Percentiles rank a stretch among this genome's conserved stretches.
Conservation (phyloP, 64 coral and sea anemone genomes). For the Porites australiensis region DNA sequence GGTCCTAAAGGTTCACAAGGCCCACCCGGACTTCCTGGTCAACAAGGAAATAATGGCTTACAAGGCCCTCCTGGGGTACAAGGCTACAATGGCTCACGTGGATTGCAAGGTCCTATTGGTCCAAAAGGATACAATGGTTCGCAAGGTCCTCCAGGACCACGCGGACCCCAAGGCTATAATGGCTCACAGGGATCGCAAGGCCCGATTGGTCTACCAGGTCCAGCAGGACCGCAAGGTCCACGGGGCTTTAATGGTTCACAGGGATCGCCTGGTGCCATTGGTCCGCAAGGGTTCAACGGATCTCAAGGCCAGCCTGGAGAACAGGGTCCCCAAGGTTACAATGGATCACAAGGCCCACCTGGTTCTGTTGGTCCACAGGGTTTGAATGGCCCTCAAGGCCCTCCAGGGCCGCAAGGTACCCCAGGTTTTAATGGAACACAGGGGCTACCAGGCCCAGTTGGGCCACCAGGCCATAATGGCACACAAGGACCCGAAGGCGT, state of each 20-base stretch:
- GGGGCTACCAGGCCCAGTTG: background rate
- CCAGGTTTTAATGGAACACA: background rate
- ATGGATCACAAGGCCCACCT: background rate
- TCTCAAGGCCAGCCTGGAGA: background rate
- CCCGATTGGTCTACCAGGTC: slow-evolving; percentile 12
- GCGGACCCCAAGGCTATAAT: background rate
- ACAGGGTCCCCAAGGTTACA: background rate
- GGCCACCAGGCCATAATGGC: background rate
- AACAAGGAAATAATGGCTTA: background rate
- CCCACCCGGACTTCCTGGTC: background rate
- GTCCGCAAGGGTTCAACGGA: background rate
- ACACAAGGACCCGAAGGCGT: slow-evolving; percentile 3
- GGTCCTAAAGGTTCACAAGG: background rate
- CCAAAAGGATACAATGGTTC: background rate
- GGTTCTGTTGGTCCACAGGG: slow-evolving; percentile 15
- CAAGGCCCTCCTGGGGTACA: background rate
- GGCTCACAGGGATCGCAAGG: slow-evolving; percentile 20
- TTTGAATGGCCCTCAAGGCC: background rate
- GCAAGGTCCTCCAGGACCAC: background rate
- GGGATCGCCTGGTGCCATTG: slow-evolving; percentile 12
- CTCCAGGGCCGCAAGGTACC: background rate
- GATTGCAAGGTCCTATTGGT: slow-evolving; percentile 1
- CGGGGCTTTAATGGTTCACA: slow-evolving; percentile 24
- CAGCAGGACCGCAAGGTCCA: slow-evolving; percentile 1
- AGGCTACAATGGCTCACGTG: background rate